Conservation (phyloP, 1,140 invertebrate genomes). For the Arctopsyche grandis region DNA sequence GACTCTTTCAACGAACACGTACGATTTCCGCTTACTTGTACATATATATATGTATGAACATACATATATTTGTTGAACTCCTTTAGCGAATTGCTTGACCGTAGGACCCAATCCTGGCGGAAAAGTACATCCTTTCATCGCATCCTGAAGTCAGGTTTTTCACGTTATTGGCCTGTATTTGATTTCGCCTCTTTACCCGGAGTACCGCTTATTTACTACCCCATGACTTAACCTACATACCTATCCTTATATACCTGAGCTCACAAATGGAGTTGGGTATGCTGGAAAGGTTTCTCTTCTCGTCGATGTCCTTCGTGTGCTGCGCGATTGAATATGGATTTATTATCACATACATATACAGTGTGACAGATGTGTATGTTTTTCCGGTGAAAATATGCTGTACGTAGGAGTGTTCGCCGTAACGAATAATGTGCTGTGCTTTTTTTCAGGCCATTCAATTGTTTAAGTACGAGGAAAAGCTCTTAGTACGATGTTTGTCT, state of each 20-base stretch:
- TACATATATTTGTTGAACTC: not conserved
- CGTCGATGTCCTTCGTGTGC: too few species aligned
- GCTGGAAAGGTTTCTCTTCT: too few species aligned
- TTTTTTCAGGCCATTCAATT: constrained; percentile 10
- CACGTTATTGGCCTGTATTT: constrained; percentile 25
- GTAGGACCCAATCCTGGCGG: not conserved
- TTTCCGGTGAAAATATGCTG: not conserved
- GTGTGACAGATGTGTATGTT: not conserved
- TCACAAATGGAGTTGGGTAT: too few species aligned
- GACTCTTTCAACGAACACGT: not conserved
- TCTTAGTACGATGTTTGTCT: constrained; percentile 21
- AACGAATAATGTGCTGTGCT: not conserved
- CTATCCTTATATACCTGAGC: too few species aligned
- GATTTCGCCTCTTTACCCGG: constrained; percentile 5
- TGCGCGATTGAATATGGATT: not conserved
- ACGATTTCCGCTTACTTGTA: not conserved
- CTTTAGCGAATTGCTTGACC: constrained; percentile 25
- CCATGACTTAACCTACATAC: too few species aligned
- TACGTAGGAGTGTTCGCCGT: not conserved
- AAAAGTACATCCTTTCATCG: constrained; percentile 20
- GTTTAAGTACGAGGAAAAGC: constrained; percentile 28
- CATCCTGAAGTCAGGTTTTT: constrained; percentile 8
- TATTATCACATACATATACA: not conserved
- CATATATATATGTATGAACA: not conserved
- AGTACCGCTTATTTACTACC: constrained; percentile 21